Evolutionary conservation across 1,140 invertebrate species (phyloP).

Genomic region (Hypsibius dujardini): DNA sequence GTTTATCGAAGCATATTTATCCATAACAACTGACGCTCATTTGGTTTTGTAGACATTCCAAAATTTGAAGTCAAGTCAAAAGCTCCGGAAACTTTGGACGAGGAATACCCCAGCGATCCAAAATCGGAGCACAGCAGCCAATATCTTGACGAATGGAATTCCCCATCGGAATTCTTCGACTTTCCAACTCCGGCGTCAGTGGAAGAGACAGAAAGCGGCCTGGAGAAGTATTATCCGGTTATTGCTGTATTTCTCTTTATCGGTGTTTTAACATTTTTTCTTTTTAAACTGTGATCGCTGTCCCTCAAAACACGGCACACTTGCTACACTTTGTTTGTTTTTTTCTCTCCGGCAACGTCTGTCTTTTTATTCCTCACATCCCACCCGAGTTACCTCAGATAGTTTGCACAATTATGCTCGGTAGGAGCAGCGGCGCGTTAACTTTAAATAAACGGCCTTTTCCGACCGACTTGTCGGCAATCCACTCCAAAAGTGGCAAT

Average conservation of each 20-base stretch:
- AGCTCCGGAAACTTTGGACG: background rate
- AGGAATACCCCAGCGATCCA: background rate
- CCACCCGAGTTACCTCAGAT: no score
- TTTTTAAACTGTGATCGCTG: conserved; percentile 9
- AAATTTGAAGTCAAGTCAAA: background rate
- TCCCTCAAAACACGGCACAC: no score
- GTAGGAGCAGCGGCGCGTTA: no score
- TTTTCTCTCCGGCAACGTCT: no score
- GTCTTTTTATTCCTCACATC: no score
- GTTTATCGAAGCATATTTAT: background rate
- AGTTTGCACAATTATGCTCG: no score
- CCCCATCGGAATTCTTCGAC: background rate
- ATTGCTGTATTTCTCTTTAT: conserved; percentile 11
- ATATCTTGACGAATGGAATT: background rate
- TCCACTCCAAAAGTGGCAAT: no score
- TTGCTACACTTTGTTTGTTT: no score
- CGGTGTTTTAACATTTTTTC: background rate
- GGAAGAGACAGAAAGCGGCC: conserved; percentile 7
- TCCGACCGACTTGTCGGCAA: no score
- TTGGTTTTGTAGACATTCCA: conserved; percentile 7
- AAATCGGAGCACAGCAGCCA: background rate
- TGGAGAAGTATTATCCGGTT: conserved; percentile 5
- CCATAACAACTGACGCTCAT: background rate
- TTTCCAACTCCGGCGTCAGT: background rate
- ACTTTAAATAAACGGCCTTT: no score